Evolutionary conservation across 1,140 invertebrate species (phyloP).

Genomic region (Heliconius melpomene): DNA sequence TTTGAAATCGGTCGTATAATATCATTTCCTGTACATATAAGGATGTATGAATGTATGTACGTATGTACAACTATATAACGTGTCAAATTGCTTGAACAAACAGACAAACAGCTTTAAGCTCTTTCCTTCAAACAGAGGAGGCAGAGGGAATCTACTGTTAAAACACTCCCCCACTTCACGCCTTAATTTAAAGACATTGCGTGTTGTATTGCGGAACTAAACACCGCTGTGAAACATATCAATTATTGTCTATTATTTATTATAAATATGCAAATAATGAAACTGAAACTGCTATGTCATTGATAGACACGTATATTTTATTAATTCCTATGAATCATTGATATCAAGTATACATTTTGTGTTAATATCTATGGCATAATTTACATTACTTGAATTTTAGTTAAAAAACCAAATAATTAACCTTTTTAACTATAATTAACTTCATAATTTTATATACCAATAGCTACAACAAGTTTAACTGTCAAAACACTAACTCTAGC

Average conservation of each 20-base stretch:
- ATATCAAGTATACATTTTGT: not conserved
- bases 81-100: not conserved
- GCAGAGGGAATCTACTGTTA: no score
- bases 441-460: no score
- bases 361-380: not conserved
- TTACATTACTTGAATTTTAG: not conserved
- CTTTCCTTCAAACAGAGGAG: not conserved
- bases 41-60: not conserved
- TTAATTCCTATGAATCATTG: not conserved
- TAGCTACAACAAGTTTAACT: no score
- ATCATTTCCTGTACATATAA: not conserved
- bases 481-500: no score
- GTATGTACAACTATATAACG: not conserved
- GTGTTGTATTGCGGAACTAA: not conserved
- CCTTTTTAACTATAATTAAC: no score
- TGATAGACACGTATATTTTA: not conserved
- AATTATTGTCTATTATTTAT: not conserved
- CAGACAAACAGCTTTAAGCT: not conserved
- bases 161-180: not conserved
- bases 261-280: not conserved
- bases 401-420: not conserved
- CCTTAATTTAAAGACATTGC: not conserved
- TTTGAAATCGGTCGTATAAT: conserved; percentile 4
- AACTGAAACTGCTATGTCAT: not conserved
- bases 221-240: no score